These are phyloP conservation scores for Paradisaea rubra DNA, from an alignment of 2,113 vertebrate species.

Conservation along the genomic window DNA sequence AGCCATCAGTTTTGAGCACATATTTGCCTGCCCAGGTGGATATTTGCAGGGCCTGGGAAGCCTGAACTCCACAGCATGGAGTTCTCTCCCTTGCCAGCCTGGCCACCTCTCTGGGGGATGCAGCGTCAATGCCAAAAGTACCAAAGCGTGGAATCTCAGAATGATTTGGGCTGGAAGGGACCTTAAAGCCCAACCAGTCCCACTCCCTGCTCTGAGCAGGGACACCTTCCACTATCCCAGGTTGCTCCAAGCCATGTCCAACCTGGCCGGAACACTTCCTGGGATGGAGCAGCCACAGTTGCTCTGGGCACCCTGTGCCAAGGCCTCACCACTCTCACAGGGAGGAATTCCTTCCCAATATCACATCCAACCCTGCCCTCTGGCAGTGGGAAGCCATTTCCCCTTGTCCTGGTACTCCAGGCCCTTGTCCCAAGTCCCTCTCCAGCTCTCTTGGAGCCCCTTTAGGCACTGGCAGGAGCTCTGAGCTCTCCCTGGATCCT, in stretches of 20 bases:
- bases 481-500: rapidly evolving
- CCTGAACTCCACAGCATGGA: background rate
- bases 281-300: background rate
- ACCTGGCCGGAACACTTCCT: background rate
- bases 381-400: background rate
- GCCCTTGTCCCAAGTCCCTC: rapidly evolving
- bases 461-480: rapidly evolving
- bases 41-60: background rate
- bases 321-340: too few species aligned
- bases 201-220: background rate
- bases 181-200: background rate
- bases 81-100: background rate
- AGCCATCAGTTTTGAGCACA: background rate
- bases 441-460: background rate
- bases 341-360: background rate
- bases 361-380: background rate
- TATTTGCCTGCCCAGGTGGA: background rate
- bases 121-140: background rate
- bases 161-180: background rate
- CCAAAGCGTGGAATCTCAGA: background rate
- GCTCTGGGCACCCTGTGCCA: background rate
- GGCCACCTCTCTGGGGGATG: background rate
- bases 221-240: background rate
- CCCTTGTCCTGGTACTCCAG: rapidly evolving
- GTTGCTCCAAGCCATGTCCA: background rate